phyloP scores from a whole-genome alignment of 2,888 invertebrate species.

The Cataglyphis altisquamis region DNA sequence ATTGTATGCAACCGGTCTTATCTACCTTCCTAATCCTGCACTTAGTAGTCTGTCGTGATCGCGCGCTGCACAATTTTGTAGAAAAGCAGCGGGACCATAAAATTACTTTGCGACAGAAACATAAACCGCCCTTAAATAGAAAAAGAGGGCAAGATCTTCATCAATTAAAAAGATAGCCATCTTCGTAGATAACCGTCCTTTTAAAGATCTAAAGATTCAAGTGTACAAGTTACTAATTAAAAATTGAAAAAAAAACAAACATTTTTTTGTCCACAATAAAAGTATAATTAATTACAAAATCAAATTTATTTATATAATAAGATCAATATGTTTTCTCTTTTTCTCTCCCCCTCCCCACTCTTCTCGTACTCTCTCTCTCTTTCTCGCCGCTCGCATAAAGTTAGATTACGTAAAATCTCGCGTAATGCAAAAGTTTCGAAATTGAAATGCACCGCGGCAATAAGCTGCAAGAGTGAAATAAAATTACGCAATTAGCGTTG shows the following conservation, averaged over 20 bases:
- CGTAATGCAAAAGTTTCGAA: not conserved
- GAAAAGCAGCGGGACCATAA: constrained; percentile 46
- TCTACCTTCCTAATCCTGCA: constrained; percentile 41
- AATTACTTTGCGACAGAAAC: constrained; percentile 46
- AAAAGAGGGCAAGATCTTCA: constrained; percentile 33
- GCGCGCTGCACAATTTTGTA: constrained; percentile 39
- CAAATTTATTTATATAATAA: not conserved
- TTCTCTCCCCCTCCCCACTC: not conserved
- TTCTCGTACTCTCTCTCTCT: not conserved
- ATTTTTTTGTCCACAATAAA: not conserved
- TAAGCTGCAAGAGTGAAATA: not conserved
- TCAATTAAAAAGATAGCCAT: constrained; percentile 48
- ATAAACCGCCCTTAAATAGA: constrained; percentile 34
- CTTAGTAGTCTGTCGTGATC: constrained; percentile 50
- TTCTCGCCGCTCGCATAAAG: not conserved
- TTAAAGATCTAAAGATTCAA: not conserved
- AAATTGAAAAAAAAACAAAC: not conserved
- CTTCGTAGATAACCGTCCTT: constrained; percentile 9
- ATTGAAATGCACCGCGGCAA: not conserved
- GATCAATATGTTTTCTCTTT: not conserved
- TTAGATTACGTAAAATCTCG: not conserved
- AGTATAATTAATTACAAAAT: not conserved
- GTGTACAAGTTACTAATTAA: not conserved
- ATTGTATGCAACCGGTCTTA: constrained; percentile 40
- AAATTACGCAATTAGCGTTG: constrained; percentile 3